Base-by-base conservation (phyloP, 2,797 vertebrate species). In the Sphaeramia orbicularis region DNA sequence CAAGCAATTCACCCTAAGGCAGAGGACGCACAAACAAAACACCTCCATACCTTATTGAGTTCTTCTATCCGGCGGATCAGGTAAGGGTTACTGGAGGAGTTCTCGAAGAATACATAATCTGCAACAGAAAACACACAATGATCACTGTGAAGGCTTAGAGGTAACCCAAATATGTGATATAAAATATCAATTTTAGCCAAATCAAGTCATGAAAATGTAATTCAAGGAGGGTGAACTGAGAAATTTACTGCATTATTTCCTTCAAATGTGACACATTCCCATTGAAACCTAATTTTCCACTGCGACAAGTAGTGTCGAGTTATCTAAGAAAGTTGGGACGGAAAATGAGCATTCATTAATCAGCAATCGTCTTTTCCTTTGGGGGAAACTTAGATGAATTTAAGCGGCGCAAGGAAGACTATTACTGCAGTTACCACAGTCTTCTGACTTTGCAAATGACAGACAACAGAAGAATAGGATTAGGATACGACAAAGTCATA, bases 91-190 rank as follows among this genome's bases (percentile, higher is more conserved):
- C 97, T 99, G 83, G 97, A 99, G 63, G 97, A 99, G 89, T 99
- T 98, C 93, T 99, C 97, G 93, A 99, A 99, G 90, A 97, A 99
- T 70, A 99, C 97, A 80, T 99, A 99, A 95, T 99, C 97, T 99
- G 94, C 38, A 96, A 95, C 15, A 73, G 16, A 71, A 75, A 69
- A 84, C 81, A 76, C 4, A 69, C 12, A 58, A 2, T 2, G 4
- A 52, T 67, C 24, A 66, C 14, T 44, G 27, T 8, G 21, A 18
- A 37, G 37, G 3, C 37, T 8, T 12, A 10, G 37, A 40, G 13
- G 40, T 40, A 13, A 1, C 10, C 12, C 37, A 40, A 40, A 40
- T 8, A n/a, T n/a, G 4, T 4, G 10, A 12, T 27, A 27, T 27
- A 27, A 6, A 27, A 27, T 27, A 27, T 27, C 3, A 27, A 4